phyloP scores from a whole-genome alignment of 1,140 invertebrate genomes.

The Carposina sasakii region DNA sequence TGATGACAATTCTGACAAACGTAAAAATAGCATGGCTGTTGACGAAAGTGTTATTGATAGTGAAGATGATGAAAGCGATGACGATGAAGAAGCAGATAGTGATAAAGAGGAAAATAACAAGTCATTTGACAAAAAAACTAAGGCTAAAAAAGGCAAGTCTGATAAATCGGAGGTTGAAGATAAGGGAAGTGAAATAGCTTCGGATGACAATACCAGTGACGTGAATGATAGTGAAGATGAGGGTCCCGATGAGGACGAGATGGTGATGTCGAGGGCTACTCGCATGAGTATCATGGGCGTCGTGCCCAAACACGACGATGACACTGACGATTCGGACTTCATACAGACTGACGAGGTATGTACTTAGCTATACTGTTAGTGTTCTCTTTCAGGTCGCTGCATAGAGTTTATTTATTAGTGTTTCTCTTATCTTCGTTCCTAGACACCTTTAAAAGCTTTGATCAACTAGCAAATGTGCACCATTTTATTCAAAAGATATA shows the following conservation, averaged over 20 bases:
- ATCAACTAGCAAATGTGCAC: too few relatives aligned
- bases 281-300: constrained; percentile 67
- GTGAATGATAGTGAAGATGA: constrained; percentile 30
- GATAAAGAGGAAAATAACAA: constrained; percentile 8
- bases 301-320: constrained; percentile 48
- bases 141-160: not conserved
- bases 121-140: constrained; percentile 6
- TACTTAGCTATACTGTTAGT: too few relatives aligned
- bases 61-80: constrained; percentile 16
- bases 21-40: not conserved
- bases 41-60: constrained; percentile 19
- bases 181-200: constrained; percentile 2
- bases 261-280: constrained; percentile 62
- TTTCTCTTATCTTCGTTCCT: too few relatives aligned
- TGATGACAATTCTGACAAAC: constrained; percentile 7
- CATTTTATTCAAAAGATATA: too few relatives aligned
- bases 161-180: constrained; percentile 10
- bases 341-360: constrained; percentile 66
- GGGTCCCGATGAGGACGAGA: constrained; percentile 49
- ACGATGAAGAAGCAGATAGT: constrained; percentile 9
- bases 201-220: constrained; percentile 3
- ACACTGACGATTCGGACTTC: constrained; percentile 64
- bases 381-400: too few relatives aligned
- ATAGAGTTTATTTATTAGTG: too few relatives aligned
- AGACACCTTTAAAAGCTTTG: too few relatives aligned